phyloP scores from a whole-genome alignment of 1,140 invertebrate species.

The Trypoxylus dichotomus region DNA sequence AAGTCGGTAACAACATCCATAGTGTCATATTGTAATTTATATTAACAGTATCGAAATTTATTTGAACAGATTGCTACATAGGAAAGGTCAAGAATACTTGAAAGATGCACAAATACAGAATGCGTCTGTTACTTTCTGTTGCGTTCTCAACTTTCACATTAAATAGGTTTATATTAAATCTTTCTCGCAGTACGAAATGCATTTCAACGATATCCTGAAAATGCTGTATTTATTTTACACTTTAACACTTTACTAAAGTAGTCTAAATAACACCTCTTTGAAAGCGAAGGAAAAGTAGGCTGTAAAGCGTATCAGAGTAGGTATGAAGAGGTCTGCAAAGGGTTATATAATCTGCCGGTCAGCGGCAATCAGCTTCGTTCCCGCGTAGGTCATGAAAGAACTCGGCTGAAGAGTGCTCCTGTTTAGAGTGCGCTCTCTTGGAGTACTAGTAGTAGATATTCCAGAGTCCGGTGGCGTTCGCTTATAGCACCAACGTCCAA shows the following conservation, averaged over 20 bases:
- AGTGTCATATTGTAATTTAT: too few species aligned
- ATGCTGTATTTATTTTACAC: slow-evolving; percentile 16
- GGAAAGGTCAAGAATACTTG: too few species aligned
- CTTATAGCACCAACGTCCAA: slow-evolving; percentile 12
- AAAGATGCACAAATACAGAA: too few species aligned
- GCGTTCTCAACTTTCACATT: too few species aligned
- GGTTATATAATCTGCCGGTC: slow-evolving; percentile 41
- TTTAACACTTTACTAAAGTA: slow-evolving; percentile 17
- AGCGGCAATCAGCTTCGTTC: slow-evolving; percentile 39
- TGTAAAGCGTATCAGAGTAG: slow-evolving; percentile 30
- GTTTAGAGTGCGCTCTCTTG: slow-evolving; percentile 34
- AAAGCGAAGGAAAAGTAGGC: slow-evolving; percentile 24
- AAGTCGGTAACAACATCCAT: too few species aligned
- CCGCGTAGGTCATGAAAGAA: slow-evolving; percentile 35
- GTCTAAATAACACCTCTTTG: slow-evolving; percentile 24
- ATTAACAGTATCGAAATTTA: too few species aligned
- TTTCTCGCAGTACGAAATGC: too few species aligned
- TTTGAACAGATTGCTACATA: too few species aligned
- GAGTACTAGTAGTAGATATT: slow-evolving; percentile 34
- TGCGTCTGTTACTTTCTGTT: too few species aligned
- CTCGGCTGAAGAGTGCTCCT: slow-evolving; percentile 35
- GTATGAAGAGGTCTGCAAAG: slow-evolving; percentile 36
- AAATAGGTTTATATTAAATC: too few species aligned
- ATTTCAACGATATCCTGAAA: not conserved
- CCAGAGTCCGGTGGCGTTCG: slow-evolving; percentile 28